Evolutionary conservation across 2,888 invertebrate species (phyloP).

Genomic region (Atrina japonica): DNA sequence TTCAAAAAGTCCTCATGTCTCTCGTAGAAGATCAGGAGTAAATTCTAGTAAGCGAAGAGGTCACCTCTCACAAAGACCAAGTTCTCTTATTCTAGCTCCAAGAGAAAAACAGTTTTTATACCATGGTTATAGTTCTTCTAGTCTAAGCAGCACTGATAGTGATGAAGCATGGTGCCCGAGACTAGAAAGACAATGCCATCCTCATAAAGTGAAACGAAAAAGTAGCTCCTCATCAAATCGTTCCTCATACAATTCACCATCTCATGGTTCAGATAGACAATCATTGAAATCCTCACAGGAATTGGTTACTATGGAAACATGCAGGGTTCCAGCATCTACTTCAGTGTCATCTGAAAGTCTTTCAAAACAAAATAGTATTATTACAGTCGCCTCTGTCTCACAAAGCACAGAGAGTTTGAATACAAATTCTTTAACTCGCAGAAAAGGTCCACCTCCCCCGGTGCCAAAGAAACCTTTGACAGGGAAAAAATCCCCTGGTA

Average conservation of each 20-base stretch:
- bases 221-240: conserved; percentile 29
- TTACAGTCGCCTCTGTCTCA: neutral
- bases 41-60: conserved; percentile 27
- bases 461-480: conserved; percentile 53
- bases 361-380: neutral
- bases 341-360: conserved; percentile 8
- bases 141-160: conserved; percentile 55
- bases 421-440: conserved; percentile 13
- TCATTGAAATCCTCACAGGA: conserved; percentile 40
- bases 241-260: conserved; percentile 26
- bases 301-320: conserved; percentile 22
- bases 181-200: conserved; percentile 31
- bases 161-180: conserved; percentile 45
- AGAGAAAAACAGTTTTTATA: conserved; percentile 66
- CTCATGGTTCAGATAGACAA: conserved; percentile 20
- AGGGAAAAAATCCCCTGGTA: conserved; percentile 46
- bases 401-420: conserved; percentile 30
- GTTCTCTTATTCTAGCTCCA: conserved; percentile 64
- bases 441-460: conserved; percentile 54
- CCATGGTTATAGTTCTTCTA: conserved; percentile 67
- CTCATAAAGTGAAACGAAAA: conserved; percentile 22
- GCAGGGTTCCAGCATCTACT: neutral
- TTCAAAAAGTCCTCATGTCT: conserved; percentile 34
- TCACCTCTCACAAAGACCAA: conserved; percentile 47
- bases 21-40: conserved; percentile 20